Evolutionary conservation across 2,888 invertebrate species (phyloP).

Genomic region (Corbicula japonica): DNA sequence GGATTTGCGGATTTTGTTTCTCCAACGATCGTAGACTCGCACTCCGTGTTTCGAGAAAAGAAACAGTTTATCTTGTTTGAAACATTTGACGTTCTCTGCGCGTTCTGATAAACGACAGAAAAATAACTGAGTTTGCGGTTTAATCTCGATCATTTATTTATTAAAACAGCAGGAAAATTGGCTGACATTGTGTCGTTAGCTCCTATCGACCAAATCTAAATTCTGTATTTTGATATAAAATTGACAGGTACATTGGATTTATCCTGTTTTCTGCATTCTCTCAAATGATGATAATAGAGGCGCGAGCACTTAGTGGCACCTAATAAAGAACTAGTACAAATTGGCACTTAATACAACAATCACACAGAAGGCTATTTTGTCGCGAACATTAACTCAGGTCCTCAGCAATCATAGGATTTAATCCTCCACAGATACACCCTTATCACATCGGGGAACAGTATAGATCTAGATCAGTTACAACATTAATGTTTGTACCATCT

Average conservation of each 20-base stretch:
- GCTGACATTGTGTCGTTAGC: slow-evolving; percentile 50
- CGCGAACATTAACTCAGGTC: no score
- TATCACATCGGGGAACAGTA: no score
- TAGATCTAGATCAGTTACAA: no score
- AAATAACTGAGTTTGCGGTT: slow-evolving; percentile 42
- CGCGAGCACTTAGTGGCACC: slow-evolving; percentile 49
- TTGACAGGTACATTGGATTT: slow-evolving; percentile 57
- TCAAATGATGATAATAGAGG: slow-evolving; percentile 22
- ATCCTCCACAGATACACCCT: no score
- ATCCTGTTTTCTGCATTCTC: slow-evolving; percentile 22
- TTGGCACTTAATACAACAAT: slow-evolving; percentile 27
- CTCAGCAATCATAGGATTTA: no score
- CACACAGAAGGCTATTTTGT: slow-evolving; percentile 24
- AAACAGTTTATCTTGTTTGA: slow-evolving; percentile 45
- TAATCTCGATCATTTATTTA: slow-evolving; percentile 53
- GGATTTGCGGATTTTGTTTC: slow-evolving; percentile 46
- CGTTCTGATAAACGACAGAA: slow-evolving; percentile 38
- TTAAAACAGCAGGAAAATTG: slow-evolving; percentile 56
- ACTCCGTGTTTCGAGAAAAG: slow-evolving; percentile 18
- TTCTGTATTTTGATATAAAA: slow-evolving; percentile 40
- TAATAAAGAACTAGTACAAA: slow-evolving; percentile 36
- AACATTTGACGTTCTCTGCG: slow-evolving; percentile 51
- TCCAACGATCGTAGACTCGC: slow-evolving; percentile 36
- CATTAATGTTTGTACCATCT: no score
- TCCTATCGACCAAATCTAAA: slow-evolving; percentile 24